These are phyloP conservation scores for Ligdia adustata DNA, from an alignment of 2,888 invertebrate species.

Conservation along the genomic window DNA sequence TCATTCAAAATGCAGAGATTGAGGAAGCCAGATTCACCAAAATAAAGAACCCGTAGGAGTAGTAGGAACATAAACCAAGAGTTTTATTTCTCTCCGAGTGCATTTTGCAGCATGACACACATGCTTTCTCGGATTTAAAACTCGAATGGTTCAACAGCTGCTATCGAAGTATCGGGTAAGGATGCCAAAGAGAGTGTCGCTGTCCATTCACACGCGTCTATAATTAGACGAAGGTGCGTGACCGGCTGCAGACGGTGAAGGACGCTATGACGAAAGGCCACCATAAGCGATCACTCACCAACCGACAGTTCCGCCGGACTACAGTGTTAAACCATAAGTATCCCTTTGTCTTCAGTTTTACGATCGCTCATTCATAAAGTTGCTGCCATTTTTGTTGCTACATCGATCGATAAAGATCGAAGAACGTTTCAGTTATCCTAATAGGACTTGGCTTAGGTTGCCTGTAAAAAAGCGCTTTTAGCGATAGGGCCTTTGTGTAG, in stretches of 20 bases:
- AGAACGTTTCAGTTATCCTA: conserved; percentile 3
- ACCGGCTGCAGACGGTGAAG: conserved; percentile 60
- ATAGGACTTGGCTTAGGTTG: background rate
- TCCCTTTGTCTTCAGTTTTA: conserved; percentile 28
- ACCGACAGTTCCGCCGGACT: conserved; percentile 37
- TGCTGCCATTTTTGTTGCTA: conserved; percentile 10
- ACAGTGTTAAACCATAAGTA: conserved; percentile 27
- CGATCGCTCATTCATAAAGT: conserved; percentile 30
- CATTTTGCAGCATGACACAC: conserved; percentile 2
- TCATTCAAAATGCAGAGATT: too few relatives aligned
- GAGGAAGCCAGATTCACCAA: too few relatives aligned
- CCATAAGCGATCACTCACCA: conserved; percentile 30
- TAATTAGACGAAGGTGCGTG: conserved; percentile 61
- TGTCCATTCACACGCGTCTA: conserved; percentile 51
- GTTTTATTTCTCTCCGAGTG: too few relatives aligned
- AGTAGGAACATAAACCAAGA: background rate
- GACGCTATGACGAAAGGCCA: conserved; percentile 41
- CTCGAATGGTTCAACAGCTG: conserved; percentile 21
- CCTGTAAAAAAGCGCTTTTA: background rate
- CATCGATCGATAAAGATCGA: too few relatives aligned
- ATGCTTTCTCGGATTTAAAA: conserved; percentile 21
- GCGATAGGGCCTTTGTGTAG: too few relatives aligned
- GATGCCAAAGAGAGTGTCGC: conserved; percentile 32
- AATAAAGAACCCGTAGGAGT: too few relatives aligned
- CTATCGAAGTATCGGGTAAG: conserved; percentile 5